Conservation (phyloP, 2,888 invertebrate genomes). For the Eilema sororculum region DNA sequence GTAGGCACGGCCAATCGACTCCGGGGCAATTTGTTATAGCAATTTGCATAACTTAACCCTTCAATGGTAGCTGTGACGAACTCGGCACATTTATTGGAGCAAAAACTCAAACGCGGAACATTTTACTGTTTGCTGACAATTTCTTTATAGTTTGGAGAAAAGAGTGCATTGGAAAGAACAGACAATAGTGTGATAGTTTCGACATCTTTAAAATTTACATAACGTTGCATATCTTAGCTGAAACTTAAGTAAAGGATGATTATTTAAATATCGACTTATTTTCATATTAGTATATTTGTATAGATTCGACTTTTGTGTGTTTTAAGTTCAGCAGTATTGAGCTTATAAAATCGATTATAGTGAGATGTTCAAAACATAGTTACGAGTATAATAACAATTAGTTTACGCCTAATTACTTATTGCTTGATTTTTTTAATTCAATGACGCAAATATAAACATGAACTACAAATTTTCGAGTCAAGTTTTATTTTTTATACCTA, state of each 20-base stretch:
- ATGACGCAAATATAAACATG: background rate
- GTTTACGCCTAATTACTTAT: background rate
- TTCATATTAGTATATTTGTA: background rate
- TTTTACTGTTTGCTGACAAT: constrained; percentile 71
- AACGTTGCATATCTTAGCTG: constrained; percentile 8
- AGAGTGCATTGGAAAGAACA: constrained; percentile 50
- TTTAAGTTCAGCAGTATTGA: too few relatives aligned
- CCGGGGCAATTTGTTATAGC: constrained; percentile 67
- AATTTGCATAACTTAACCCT: constrained; percentile 86
- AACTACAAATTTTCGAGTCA: background rate
- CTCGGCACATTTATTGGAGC: constrained; percentile 73
- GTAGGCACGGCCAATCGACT: constrained; percentile 61
- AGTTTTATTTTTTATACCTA: background rate
- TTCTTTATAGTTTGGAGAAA: constrained; percentile 62
- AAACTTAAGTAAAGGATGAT: constrained; percentile 21
- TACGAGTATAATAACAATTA: background rate
- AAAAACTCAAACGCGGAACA: constrained; percentile 67
- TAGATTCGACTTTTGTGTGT: background rate
- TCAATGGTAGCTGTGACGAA: constrained; percentile 65
- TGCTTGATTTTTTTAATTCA: background rate
- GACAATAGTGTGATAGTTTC: constrained; percentile 40
- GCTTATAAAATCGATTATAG: background rate
- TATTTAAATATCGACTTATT: background rate
- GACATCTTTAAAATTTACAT: constrained; percentile 16
- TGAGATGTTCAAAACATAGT: background rate